phyloP scores from a whole-genome alignment of 2,888 invertebrate genomes.

The Melipona beecheii region DNA sequence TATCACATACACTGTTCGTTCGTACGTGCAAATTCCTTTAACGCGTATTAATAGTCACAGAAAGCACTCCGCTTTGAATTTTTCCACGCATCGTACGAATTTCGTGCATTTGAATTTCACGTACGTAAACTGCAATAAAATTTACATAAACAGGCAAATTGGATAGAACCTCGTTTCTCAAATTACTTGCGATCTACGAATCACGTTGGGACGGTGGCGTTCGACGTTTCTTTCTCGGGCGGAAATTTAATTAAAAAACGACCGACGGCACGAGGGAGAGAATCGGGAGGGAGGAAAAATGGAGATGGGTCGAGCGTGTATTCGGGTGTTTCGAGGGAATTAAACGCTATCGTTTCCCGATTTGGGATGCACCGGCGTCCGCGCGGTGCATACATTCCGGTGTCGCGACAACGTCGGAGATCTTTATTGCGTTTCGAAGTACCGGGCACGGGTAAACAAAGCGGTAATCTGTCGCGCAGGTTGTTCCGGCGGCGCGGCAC shows the following conservation, averaged over 20 bases:
- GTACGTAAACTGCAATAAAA: no score
- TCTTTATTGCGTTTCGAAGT: constrained; percentile 75
- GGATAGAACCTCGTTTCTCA: neutral
- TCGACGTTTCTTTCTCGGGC: neutral
- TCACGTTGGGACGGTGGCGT: no score
- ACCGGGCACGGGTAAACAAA: constrained; percentile 70
- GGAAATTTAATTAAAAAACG: constrained; percentile 44
- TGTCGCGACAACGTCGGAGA: constrained; percentile 48
- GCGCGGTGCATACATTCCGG: constrained; percentile 25
- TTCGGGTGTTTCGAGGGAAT: constrained; percentile 41
- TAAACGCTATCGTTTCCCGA: constrained; percentile 53
- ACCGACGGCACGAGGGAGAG: no score
- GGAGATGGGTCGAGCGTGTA: neutral
- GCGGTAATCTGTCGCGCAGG: constrained; percentile 72
- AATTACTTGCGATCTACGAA: neutral
- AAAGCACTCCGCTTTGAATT: no score
- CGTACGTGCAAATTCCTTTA: no score
- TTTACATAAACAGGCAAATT: no score
- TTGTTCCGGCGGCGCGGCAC: constrained; percentile 63
- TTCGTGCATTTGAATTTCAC: no score
- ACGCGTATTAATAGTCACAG: no score
- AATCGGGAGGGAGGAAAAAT: neutral
- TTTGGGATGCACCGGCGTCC: constrained; percentile 33
- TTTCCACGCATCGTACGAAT: no score
- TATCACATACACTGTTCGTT: no score